These are phyloP conservation scores for Onychostruthus taczanowskii DNA, from an alignment of 2,113 vertebrate genomes.

Conservation along the genomic window DNA sequence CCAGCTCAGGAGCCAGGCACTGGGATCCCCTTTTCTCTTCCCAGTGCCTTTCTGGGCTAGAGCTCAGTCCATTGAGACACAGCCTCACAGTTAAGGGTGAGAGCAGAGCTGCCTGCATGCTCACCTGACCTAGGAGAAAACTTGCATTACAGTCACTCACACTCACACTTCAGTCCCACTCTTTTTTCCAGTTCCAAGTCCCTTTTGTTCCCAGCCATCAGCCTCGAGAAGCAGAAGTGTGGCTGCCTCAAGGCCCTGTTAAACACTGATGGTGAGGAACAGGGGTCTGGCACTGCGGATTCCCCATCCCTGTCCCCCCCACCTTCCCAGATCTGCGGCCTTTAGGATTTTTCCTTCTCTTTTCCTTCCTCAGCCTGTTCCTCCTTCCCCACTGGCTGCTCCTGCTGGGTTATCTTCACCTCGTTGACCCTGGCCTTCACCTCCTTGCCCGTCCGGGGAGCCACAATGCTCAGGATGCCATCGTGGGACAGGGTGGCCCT, in stretches of 20 bases:
- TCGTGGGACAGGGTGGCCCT: constrained; percentile 81
- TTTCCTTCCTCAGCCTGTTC: constrained; percentile 10
- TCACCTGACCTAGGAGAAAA: not conserved
- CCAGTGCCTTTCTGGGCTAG: not conserved
- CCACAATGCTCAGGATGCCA: constrained; percentile 81
- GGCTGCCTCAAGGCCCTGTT: not conserved
- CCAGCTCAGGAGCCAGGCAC: not conserved
- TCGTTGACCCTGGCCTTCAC: constrained; percentile 72
- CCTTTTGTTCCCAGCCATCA: not conserved
- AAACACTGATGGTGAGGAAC: not conserved
- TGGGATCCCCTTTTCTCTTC: not conserved
- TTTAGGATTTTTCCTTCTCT: constrained; percentile 48
- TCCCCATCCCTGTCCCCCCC: not conserved
- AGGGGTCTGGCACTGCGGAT: not conserved
- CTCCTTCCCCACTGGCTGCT: constrained; percentile 21
- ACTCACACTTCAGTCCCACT: not conserved
- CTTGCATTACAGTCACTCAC: not conserved
- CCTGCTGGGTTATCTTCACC: constrained; percentile 72
- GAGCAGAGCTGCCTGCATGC: not conserved
- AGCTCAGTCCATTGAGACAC: not conserved
- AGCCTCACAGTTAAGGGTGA: not conserved
- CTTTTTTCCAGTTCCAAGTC: not conserved
- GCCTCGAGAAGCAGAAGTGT: not conserved
- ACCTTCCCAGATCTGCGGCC: not conserved
- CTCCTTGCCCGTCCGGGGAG: constrained; percentile 73